Evolutionary conservation across 1,140 invertebrate genomes (phyloP), one percentile per base, ranked within the genome.

Genomic region (Temnothorax curvispinosus): DNA sequence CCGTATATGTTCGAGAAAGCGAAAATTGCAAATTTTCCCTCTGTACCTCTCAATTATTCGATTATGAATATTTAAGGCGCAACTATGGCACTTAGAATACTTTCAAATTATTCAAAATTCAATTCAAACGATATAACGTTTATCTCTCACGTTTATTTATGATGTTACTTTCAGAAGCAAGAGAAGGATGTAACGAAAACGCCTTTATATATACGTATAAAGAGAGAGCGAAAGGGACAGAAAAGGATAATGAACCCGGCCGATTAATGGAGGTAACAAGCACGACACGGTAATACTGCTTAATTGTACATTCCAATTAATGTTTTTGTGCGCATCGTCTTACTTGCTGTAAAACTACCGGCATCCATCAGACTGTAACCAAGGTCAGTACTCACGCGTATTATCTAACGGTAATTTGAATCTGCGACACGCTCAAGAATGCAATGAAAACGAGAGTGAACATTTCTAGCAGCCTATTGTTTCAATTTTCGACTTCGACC

Each of bases 241-340:
- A 50, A 41, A 18, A 84, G 89, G 85, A 60, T 82, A 90, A 90
- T 87, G 87, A 81, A 89, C 89, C 54, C 71, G 65, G 56, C 18
- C 85, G 82, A 89, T 90, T 90, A 87, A 89, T 87, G 72, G 56
- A 89, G 18, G 87, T 80, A 88, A 82, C 82, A 35, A 77, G 76
- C 87, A 88, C 82, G 56, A 44, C 67, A 84, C 60, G 81, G 56
- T 87, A 89, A 86, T 72, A 85, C 50, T 44, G 65, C 65, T 74
- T 88, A 85, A 88, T 89, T 84, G 64, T 78, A 86, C 69, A 77
- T 82, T 80, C 80, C 62, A 86, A 89, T 88, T 85, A 87, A 44
- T 52, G 52, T 62, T 77, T 77, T 85, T 85, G 27, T 47, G 60
- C 50, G 35, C 54, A 35, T 50, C 21, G 54, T 82, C 75, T 50